These are phyloP conservation scores for Drosophila navojoa DNA, from an alignment of 1,140 invertebrate species.

Conservation along the genomic window DNA sequence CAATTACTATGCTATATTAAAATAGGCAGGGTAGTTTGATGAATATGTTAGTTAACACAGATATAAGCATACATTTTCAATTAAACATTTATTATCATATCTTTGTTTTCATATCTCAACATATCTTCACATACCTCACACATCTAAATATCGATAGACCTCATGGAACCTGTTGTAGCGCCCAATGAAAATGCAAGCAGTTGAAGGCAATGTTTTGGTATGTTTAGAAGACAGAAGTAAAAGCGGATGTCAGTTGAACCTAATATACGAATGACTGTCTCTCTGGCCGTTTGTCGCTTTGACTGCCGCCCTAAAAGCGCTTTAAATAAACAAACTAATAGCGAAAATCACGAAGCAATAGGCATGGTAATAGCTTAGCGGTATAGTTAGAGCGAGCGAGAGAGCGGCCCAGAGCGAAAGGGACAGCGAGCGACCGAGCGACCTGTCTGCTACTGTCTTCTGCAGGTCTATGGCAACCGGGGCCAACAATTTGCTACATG, in stretches of 20 bases:
- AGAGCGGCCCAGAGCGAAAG: constrained; percentile 15
- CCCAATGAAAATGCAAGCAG: constrained; percentile 35
- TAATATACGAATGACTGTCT: constrained; percentile 38
- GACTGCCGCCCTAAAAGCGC: constrained; percentile 70
- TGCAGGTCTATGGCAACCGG: constrained; percentile 76
- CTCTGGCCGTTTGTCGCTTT: constrained; percentile 41
- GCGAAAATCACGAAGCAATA: constrained; percentile 69
- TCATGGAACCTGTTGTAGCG: constrained; percentile 37
- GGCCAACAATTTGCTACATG: constrained; percentile 55
- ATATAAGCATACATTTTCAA: no score
- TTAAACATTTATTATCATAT: no score
- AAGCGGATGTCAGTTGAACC: constrained; percentile 12
- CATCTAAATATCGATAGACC: constrained; percentile 20
- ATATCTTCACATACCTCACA: no score
- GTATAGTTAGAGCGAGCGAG: constrained; percentile 14
- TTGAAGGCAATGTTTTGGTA: constrained; percentile 69
- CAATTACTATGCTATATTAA: no score
- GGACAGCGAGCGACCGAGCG: constrained; percentile 5
- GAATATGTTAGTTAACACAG: no score
- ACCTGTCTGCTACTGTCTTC: constrained; percentile 41
- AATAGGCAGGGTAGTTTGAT: no score
- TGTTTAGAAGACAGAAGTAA: constrained; percentile 62
- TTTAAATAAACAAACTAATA: constrained; percentile 83
- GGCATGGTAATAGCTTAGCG: constrained; percentile 39
- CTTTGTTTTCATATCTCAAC: no score